Percentiles rank a stretch among this genome's conserved stretches.
phyloP scores from a whole-genome alignment of 2,797 vertebrate species.

The Acridotheres tristis region DNA sequence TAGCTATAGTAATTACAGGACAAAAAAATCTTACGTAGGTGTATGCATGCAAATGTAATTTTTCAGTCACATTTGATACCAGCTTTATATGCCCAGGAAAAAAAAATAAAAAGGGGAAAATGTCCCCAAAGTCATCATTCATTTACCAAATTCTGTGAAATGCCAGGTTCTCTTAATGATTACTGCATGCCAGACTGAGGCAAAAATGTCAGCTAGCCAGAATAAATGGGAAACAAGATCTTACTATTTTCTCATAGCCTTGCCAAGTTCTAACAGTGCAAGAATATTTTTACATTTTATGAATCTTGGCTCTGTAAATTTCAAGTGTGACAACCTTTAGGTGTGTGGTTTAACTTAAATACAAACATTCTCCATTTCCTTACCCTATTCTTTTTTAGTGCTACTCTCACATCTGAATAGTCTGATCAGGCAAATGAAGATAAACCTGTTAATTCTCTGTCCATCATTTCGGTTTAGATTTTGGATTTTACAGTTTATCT shows the following conservation, averaged over 20 bases:
- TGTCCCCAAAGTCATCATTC: neutral
- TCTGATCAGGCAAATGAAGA: neutral
- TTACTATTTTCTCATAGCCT: neutral
- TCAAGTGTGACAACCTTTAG: neutral
- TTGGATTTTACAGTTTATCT: neutral
- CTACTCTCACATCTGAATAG: neutral
- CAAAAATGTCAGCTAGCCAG: constrained; percentile 7
- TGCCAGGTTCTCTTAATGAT: neutral
- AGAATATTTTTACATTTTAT: neutral
- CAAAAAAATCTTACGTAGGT: neutral
- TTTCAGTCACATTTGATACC: neutral
- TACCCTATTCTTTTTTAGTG: neutral
- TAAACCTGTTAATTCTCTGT: neutral
- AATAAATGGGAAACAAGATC: constrained; percentile 35
- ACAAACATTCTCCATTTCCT: neutral
- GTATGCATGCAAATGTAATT: neutral
- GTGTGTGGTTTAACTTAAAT: neutral
- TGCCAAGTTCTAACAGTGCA: neutral
- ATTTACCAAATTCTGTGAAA: constrained; percentile 27
- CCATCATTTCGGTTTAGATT: neutral
- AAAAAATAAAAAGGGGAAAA: neutral
- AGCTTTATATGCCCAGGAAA: neutral
- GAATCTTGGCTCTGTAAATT: neutral
- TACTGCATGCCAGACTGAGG: neutral
- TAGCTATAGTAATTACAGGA: neutral